These are phyloP conservation scores for Ptiloglossa arizonensis DNA, from an alignment of 1,140 invertebrate genomes.

Conservation along the genomic window DNA sequence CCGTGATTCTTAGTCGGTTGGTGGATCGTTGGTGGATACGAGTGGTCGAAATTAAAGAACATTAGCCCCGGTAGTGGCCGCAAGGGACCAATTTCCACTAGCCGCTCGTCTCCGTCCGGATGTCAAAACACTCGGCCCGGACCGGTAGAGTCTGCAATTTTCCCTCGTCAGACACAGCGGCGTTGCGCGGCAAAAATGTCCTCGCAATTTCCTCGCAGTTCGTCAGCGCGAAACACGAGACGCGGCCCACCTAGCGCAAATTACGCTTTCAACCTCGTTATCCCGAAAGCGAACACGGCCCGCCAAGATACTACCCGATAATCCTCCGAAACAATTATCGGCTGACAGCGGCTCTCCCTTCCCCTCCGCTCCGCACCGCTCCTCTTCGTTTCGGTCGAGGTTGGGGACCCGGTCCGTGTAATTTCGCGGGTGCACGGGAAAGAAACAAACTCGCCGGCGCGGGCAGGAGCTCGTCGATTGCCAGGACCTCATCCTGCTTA, in stretches of 20 bases:
- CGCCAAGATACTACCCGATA: constrained; percentile 47
- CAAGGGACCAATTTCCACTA: not conserved
- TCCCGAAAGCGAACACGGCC: constrained; percentile 27
- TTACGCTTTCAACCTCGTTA: constrained; percentile 47
- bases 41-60: no score
- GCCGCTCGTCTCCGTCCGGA: not conserved
- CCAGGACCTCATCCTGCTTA: constrained; percentile 15
- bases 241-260: constrained; percentile 15
- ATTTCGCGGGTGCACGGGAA: constrained; percentile 25
- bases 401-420: constrained; percentile 2
- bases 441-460: constrained; percentile 34
- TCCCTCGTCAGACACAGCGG: not conserved
- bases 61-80: no score
- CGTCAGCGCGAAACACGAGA: constrained; percentile 29
- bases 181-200: constrained; percentile 10
- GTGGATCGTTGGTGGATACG: no score
- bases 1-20: no score
- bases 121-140: not conserved
- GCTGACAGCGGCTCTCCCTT: no score
- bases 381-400: no score
- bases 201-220: constrained; percentile 16
- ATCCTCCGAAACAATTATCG: constrained; percentile 47
- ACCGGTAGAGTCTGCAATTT: not conserved
- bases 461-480: constrained; percentile 38
- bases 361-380: no score